A percentile compares a stretch with the other conserved stretches of the same genome.
phyloP scores from a whole-genome alignment of 2,797 vertebrate genomes.

The Centroberyx gerrardi region DNA sequence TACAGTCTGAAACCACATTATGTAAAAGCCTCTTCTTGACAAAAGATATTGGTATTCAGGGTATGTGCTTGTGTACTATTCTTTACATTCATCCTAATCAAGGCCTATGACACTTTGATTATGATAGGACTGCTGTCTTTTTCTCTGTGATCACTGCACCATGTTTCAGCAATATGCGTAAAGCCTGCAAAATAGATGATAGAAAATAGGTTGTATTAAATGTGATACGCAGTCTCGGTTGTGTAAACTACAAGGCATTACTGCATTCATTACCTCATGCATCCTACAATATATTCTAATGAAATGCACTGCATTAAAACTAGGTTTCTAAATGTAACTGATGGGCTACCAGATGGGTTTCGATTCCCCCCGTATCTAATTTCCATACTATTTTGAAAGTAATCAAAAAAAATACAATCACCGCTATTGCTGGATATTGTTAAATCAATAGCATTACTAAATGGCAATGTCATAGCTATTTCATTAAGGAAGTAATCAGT shows the following conservation, averaged over 20 bases:
- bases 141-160: background rate
- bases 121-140: background rate
- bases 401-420: slow-evolving; percentile 59
- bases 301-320: slow-evolving; percentile 40
- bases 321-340: slow-evolving; percentile 24
- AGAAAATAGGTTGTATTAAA: background rate
- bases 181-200: slow-evolving; percentile 1
- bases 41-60: no score
- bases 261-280: slow-evolving; percentile 5
- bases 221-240: background rate
- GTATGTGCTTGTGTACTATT: background rate
- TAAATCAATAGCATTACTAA: slow-evolving; percentile 54
- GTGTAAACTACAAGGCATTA: background rate
- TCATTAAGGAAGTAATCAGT: slow-evolving; percentile 74
- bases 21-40: no score
- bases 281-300: slow-evolving; percentile 31
- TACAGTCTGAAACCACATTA: no score
- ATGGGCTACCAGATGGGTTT: slow-evolving; percentile 52
- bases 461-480: slow-evolving; percentile 49
- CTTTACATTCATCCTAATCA: background rate
- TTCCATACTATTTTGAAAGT: slow-evolving; percentile 60
- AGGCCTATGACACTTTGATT: background rate
- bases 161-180: background rate
- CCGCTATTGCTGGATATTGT: slow-evolving; percentile 13
- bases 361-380: slow-evolving; percentile 44